Evolutionary conservation across 37 sponge, comb jelly and placozoan genomes (phyloP), one percentile per base, ranked within the genome.

Genomic region (Eunapius fragilis): DNA sequence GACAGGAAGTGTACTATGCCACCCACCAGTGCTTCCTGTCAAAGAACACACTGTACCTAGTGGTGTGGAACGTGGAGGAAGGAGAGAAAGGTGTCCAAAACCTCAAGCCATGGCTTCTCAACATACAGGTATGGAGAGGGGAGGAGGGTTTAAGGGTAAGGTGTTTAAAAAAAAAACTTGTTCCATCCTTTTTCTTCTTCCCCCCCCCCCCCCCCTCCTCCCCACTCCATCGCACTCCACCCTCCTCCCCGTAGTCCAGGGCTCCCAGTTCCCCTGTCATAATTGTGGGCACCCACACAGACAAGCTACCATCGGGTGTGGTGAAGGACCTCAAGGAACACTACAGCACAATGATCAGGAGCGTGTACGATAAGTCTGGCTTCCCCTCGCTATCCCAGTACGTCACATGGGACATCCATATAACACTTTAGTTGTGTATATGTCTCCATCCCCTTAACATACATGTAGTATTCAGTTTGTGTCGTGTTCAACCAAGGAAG

Each of bases 21-120:
- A 96, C 97, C 34, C 97, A 98, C 78, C 99, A 98, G 84, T 98
- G 99, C 77, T 96, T 98, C 82, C 89, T 98, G 80, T 93, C 97
- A 26, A 86, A 93, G 25, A 96, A 96, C 85, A 95, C 99, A 13
- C 94, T 98, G 76, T 98, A 96, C 83, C 86, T 98, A 33, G 92
- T 93, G 33, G 94, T 93, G 68, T 98, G 95, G 89, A 95, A 89
- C 80, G 83, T 98, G 84, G 78, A 82, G 37, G 84, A 88, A 22
- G 96, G 95, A 10, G 93, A 97, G 70, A 80, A 89, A 37, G 98
- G 93, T 0, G 93, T 97, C 37, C 87, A 90, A 31, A 76, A 83
- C 38, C 93, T 97, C 48, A 38, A 92, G n/a, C 95, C 95, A 13
- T 97, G 98, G 98, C 88, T 97, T 5, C 87, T 97, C 75, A 97